Base-by-base conservation (phyloP, 2,113 vertebrate species). In the Callocephalon fimbriatum region DNA sequence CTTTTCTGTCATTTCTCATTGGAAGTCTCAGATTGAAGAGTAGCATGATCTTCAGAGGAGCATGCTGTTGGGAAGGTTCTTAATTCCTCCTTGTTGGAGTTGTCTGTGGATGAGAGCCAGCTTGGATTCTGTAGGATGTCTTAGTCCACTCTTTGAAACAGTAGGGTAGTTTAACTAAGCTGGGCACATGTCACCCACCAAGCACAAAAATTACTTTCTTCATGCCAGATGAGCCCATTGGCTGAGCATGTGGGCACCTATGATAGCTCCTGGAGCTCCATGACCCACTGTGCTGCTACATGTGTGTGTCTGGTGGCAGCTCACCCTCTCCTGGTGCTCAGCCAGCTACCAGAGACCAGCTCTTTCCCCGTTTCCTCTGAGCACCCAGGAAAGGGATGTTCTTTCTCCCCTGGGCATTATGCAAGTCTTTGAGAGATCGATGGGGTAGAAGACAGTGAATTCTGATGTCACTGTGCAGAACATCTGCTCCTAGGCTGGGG, bases 191-290 rank as follows among this genome's bases (percentile, higher is more conserved):
- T 40, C 29, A 58, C 26, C 38, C 7, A 2, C 42, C 29, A 62
- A 56, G 17, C 53, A 68, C 12, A 65, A 54, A 76, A 91, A 42
- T 11, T 10, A 5, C 25, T 76, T 72, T 86, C 26, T 72, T 71
- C 12, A 17, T 44, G 51, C 12, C 38, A 48, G 4, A 0, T 32
- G 56, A 80, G 29, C 23, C 26, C 50, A 53, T 0, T 0, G 22
- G 8, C n/a, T 65, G 35, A 54, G 47, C 21, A 31, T 14, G 53
- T 0, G 3, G 14, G 17, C 44, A 83, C 14, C 26, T 65, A n/a
- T 48, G 27, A 27, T 19, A 54, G 31, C 7, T 65, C 2, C 50
- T 32, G 67, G 44, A 79, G 5, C 56, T 50, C 27, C 23, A 23
- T 5, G 20, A 31, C 20, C 31, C 35, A 48, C 9, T 2, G 1